Evolutionary conservation across 2,113 vertebrate species (phyloP).

Genomic region (Aegithalos caudatus): DNA sequence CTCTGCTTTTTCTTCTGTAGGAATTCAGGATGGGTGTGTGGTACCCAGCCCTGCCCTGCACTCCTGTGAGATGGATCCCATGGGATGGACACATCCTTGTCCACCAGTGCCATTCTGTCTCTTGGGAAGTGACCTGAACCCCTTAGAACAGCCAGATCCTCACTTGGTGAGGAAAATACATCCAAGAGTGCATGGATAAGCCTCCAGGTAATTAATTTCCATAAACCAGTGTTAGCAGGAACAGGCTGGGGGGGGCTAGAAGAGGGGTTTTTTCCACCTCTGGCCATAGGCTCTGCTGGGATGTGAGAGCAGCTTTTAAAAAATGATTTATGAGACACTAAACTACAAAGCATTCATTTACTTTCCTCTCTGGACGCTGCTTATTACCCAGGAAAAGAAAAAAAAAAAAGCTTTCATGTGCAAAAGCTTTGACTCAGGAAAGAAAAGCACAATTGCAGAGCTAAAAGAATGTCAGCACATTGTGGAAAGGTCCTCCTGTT

Average conservation of each 20-base stretch:
- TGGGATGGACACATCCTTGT: neutral
- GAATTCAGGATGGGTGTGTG: neutral
- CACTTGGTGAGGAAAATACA: neutral
- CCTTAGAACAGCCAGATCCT: neutral
- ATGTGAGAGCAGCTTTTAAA: conserved; percentile 31
- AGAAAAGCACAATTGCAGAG: neutral
- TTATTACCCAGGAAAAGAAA: neutral
- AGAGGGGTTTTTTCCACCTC: neutral
- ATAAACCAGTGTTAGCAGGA: neutral
- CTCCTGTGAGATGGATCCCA: neutral
- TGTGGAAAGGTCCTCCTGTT: neutral
- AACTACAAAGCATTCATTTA: conserved; percentile 20
- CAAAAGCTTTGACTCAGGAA: conserved; percentile 36
- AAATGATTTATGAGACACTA: conserved; percentile 51
- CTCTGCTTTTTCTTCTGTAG: neutral
- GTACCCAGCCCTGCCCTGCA: neutral
- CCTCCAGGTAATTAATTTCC: neutral
- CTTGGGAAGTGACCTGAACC: neutral
- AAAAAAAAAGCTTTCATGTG: conserved; percentile 14
- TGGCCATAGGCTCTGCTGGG: neutral
- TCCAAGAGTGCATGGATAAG: neutral
- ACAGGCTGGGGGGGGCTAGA: neutral
- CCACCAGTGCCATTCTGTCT: neutral
- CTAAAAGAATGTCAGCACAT: neutral
- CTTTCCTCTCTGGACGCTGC: neutral